phyloP scores from a whole-genome alignment of 2,113 vertebrate genomes.

The Oncorhynchus keta region DNA sequence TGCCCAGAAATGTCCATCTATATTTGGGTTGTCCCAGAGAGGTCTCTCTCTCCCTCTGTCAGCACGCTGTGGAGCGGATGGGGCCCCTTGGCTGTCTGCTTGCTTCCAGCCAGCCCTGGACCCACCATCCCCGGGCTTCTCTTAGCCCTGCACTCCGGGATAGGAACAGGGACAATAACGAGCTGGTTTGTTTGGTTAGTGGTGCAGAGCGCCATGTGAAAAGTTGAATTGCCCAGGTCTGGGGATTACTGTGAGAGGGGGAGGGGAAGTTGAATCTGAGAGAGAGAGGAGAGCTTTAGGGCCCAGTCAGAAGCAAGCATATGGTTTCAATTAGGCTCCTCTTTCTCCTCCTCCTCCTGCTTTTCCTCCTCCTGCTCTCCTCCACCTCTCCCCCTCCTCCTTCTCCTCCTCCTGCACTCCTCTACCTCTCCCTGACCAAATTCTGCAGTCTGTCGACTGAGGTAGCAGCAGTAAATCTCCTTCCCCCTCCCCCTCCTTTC shows the following conservation, averaged over 20 bases:
- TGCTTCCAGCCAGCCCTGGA: not conserved
- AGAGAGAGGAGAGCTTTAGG: too few relatives aligned
- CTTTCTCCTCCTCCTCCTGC: not conserved
- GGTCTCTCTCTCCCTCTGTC: slow-evolving; percentile 28
- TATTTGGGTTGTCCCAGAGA: slow-evolving; percentile 33
- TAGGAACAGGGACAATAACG: slow-evolving; percentile 39
- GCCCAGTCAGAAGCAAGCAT: slow-evolving; percentile 38
- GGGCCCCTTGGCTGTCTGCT: slow-evolving; percentile 1
- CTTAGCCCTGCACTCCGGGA: slow-evolving; percentile 11
- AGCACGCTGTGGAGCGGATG: not conserved
- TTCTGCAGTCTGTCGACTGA: slow-evolving; percentile 17
- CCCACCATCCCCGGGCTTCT: slow-evolving; percentile 19
- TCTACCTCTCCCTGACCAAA: not conserved
- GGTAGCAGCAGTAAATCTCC: slow-evolving; percentile 29
- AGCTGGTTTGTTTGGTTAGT: slow-evolving; percentile 64
- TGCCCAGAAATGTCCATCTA: slow-evolving; percentile 50
- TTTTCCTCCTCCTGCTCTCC: slow-evolving; percentile 21
- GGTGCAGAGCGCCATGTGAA: slow-evolving; percentile 62
- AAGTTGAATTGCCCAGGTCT: slow-evolving; percentile 62
- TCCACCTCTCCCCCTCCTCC: too few relatives aligned
- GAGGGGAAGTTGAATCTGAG: not conserved
- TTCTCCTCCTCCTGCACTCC: too few relatives aligned
- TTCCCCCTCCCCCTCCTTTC: not conserved
- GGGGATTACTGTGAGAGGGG: slow-evolving; percentile 42
- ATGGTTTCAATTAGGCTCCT: slow-evolving; percentile 67